These are phyloP conservation scores for Okamejei kenojei DNA, from an alignment of 2,797 vertebrate species.

Conservation along the genomic window DNA sequence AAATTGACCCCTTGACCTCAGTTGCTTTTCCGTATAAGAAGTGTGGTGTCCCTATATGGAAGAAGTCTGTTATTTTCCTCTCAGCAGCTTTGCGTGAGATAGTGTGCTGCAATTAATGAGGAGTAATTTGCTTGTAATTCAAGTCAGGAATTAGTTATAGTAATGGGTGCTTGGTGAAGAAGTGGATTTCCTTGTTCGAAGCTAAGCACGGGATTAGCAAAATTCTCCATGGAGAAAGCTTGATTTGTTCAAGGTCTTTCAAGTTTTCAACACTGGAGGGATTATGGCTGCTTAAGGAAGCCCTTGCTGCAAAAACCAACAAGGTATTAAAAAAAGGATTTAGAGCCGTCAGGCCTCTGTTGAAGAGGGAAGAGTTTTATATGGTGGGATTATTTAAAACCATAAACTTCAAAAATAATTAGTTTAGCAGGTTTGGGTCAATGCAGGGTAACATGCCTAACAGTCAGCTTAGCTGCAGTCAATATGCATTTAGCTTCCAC, in stretches of 20 bases:
- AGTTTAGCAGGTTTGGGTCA: slow-evolving; percentile 71
- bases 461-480: slow-evolving; percentile 68
- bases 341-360: slow-evolving; percentile 66
- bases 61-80: slow-evolving; percentile 55
- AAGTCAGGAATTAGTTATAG: slow-evolving; percentile 73
- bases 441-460: slow-evolving; percentile 57
- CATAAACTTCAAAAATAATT: slow-evolving; percentile 76
- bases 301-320: slow-evolving; percentile 73
- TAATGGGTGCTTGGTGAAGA: slow-evolving; percentile 71
- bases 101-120: slow-evolving; percentile 67
- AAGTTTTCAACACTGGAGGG: slow-evolving; percentile 78
- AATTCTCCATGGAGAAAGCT: slow-evolving; percentile 79
- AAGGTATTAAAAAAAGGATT: slow-evolving; percentile 75
- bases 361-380: slow-evolving; percentile 69
- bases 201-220: slow-evolving; percentile 75
- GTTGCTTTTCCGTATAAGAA: slow-evolving; percentile 28
- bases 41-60: slow-evolving; percentile 36
- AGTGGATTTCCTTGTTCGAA: slow-evolving; percentile 79
- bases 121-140: slow-evolving; percentile 77
- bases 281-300: slow-evolving; percentile 76
- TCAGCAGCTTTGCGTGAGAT: slow-evolving; percentile 63
- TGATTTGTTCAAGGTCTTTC: slow-evolving; percentile 83
- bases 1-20: not conserved
- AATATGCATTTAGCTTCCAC: slow-evolving; percentile 70
- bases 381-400: slow-evolving; percentile 76